Conservation (phyloP, 2,113 vertebrate genomes). For the Rhodinocichla rosea region DNA sequence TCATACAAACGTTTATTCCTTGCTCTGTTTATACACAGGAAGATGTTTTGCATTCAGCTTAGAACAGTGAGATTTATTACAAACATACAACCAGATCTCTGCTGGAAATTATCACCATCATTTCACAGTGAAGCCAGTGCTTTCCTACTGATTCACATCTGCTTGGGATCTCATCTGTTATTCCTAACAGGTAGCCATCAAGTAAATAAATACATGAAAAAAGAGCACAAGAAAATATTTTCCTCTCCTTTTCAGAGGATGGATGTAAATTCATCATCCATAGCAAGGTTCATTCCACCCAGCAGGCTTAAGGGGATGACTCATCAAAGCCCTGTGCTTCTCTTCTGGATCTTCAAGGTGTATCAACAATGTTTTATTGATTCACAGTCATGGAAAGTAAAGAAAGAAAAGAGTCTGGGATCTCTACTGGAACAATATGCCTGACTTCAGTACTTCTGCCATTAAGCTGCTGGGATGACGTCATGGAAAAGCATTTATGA, state of each 20-base stretch:
- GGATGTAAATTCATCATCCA: slow-evolving; percentile 14
- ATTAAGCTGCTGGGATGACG: neutral
- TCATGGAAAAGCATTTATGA: neutral
- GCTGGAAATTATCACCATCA: neutral
- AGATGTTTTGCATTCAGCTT: neutral
- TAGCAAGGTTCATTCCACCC: slow-evolving; percentile 16
- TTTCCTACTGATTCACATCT: neutral
- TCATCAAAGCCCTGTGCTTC: slow-evolving; percentile 45
- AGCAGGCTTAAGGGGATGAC: slow-evolving; percentile 51
- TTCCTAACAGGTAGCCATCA: neutral
- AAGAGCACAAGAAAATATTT: slow-evolving; percentile 27
- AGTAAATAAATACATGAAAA: slow-evolving; percentile 24
- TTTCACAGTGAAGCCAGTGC: neutral
- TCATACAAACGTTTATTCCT: slow-evolving; percentile 30
- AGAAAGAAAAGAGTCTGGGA: neutral
- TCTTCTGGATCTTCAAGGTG: slow-evolving; percentile 31
- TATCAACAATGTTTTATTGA: slow-evolving; percentile 55
- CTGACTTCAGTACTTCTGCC: neutral
- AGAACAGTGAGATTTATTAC: neutral
- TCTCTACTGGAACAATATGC: neutral
- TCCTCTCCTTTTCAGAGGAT: neutral
- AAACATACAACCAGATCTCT: neutral
- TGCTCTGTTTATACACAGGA: neutral
- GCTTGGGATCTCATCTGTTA: neutral
- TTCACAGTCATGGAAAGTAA: slow-evolving; percentile 25